A percentile compares a stretch with the other conserved stretches of the same genome.
Conservation (phyloP, 2,888 invertebrate species). For the Corbicula japonica region DNA sequence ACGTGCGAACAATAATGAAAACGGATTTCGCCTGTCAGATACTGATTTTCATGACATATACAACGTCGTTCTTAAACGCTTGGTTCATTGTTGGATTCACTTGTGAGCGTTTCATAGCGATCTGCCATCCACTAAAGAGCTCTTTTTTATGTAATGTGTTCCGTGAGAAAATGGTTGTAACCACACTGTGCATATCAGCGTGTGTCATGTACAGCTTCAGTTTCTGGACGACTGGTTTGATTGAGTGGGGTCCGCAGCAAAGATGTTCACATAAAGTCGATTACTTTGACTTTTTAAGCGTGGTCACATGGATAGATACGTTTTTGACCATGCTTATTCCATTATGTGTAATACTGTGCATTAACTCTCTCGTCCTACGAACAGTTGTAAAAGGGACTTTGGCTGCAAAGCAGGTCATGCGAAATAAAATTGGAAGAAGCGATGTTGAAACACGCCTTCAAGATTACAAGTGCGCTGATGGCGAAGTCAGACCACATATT, state of each 20-base stretch:
- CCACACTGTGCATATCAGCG: slow-evolving; percentile 54
- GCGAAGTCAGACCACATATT: no score
- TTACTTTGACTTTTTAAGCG: slow-evolving; percentile 53
- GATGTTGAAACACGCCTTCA: no score
- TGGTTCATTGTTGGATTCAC: no score
- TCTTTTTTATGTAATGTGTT: slow-evolving; percentile 70
- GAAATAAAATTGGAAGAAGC: no score
- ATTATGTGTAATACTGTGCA: slow-evolving; percentile 65
- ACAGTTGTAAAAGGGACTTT: no score
- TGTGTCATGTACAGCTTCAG: slow-evolving; percentile 70
- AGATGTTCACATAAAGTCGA: slow-evolving; percentile 52
- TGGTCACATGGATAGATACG: slow-evolving; percentile 74
- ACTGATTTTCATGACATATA: slow-evolving; percentile 86
- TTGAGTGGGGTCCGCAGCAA: slow-evolving; percentile 4
- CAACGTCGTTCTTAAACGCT: slow-evolving; percentile 92
- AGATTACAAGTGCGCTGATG: no score
- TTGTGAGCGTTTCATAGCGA: slow-evolving; percentile 94
- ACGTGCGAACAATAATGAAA: slow-evolving; percentile 59
- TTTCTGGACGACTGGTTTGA: slow-evolving; percentile 71
- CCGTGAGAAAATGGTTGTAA: slow-evolving; percentile 70
- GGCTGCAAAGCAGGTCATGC: no score
- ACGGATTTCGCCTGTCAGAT: slow-evolving; percentile 89
- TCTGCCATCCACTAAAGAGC: slow-evolving; percentile 91
- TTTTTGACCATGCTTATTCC: slow-evolving; percentile 75
- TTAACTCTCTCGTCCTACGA: slow-evolving; percentile 61